These are phyloP conservation scores for Xanthia icteritia DNA, from an alignment of 2,888 invertebrate genomes.

Conservation along the genomic window DNA sequence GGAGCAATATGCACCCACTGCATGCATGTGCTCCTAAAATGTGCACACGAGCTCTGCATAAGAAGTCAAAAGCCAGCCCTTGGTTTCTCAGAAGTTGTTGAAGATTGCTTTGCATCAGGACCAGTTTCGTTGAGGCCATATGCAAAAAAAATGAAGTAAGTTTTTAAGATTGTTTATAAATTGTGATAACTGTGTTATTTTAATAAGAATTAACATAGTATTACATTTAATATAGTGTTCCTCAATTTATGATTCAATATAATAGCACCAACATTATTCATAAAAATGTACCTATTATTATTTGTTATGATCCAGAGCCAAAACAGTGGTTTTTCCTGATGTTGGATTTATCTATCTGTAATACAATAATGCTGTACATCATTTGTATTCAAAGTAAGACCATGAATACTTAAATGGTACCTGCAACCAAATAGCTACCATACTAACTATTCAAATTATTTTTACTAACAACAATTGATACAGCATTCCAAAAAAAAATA, in stretches of 20 bases:
- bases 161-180: slow-evolving; percentile 44
- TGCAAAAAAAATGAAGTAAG: slow-evolving; percentile 92
- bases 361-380: slow-evolving; percentile 10
- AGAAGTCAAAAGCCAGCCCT: slow-evolving; percentile 92
- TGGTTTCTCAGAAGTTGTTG: slow-evolving; percentile 95
- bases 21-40: slow-evolving; percentile 95
- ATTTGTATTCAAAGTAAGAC: slow-evolving; percentile 2
- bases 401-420: background rate
- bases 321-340: slow-evolving; percentile 30
- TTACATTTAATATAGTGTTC: background rate
- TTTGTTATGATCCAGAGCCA: background rate
- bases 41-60: slow-evolving; percentile 94
- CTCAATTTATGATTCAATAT: background rate
- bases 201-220: background rate
- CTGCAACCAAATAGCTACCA: background rate
- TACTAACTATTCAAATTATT: background rate
- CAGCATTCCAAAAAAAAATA: background rate
- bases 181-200: background rate
- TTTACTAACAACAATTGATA: background rate
- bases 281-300: background rate
- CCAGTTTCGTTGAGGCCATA: slow-evolving; percentile 91
- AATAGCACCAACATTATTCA: slow-evolving; percentile 7
- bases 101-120: slow-evolving; percentile 94
- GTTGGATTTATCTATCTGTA: slow-evolving; percentile 25
- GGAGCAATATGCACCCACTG: slow-evolving; percentile 97